These are phyloP conservation scores for Drosophila gunungcola DNA, from an alignment of 1,140 invertebrate genomes.

Conservation along the genomic window DNA sequence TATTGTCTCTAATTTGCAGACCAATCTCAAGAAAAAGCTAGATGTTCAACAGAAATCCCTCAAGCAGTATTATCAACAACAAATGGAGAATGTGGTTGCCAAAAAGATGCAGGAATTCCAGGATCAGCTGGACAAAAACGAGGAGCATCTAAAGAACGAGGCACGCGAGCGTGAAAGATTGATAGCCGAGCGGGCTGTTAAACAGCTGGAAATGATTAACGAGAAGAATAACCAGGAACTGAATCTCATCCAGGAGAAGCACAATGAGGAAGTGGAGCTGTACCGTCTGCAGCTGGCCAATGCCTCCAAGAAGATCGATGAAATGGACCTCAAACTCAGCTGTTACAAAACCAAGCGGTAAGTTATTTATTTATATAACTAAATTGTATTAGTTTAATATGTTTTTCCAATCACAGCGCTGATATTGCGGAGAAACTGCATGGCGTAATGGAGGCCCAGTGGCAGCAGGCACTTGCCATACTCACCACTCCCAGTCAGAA, in stretches of 20 bases:
- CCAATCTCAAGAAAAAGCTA: conserved; percentile 85
- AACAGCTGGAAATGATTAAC: conserved; percentile 89
- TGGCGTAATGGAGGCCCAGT: conserved; percentile 91
- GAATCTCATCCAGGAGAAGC: conserved; percentile 90
- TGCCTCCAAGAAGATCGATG: conserved; percentile 87
- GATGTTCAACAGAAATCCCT: conserved; percentile 89
- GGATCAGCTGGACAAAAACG: conserved; percentile 89
- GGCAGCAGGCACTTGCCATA: conserved; percentile 90
- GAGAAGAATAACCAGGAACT: conserved; percentile 91
- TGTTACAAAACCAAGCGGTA: conserved; percentile 86
- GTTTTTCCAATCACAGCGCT: conserved; percentile 65
- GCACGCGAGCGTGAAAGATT: conserved; percentile 88
- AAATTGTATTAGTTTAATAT: not conserved
- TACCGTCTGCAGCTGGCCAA: conserved; percentile 89
- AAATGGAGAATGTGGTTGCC: conserved; percentile 91
- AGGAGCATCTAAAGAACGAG: conserved; percentile 88
- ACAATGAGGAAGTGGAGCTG: conserved; percentile 90
- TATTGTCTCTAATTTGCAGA: conserved; percentile 31
- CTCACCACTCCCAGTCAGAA: conserved; percentile 86
- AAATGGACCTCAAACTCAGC: conserved; percentile 87
- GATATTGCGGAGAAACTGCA: conserved; percentile 90
- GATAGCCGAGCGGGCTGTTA: conserved; percentile 89
- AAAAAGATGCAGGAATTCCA: conserved; percentile 92
- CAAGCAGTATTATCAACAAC: conserved; percentile 91
- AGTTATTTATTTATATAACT: not conserved